Conservation (phyloP, 2,113 vertebrate genomes). For the Phyllostomus hastatus region DNA sequence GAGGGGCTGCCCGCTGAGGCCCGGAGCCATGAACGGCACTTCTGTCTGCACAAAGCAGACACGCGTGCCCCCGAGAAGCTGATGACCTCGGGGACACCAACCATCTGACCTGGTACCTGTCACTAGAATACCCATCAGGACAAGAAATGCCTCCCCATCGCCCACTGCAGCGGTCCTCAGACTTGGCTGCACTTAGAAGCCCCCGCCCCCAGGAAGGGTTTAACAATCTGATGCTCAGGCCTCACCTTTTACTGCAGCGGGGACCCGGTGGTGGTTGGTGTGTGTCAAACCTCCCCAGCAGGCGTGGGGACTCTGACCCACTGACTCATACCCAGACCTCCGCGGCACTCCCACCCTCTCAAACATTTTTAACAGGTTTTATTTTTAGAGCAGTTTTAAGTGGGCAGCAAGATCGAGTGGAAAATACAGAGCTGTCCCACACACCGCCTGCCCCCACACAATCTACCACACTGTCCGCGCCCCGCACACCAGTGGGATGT, state of each 20-base stretch:
- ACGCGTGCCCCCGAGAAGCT: neutral
- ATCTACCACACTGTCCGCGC: rapidly evolving
- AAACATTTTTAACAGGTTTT: neutral
- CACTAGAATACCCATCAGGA: neutral
- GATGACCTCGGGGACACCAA: neutral
- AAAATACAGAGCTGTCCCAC: neutral
- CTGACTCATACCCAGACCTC: neutral
- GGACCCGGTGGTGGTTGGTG: neutral
- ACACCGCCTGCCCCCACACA: rapidly evolving
- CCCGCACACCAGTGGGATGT: rapidly evolving
- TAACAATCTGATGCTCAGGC: neutral
- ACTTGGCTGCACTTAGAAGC: neutral
- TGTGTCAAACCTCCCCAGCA: neutral
- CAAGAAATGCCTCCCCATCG: neutral
- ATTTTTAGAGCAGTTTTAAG: neutral
- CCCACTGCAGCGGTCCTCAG: neutral
- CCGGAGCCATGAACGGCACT: rapidly evolving
- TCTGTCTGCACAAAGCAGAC: neutral
- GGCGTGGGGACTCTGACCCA: neutral
- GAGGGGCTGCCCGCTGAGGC: neutral
- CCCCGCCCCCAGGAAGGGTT: neutral
- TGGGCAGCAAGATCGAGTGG: neutral
- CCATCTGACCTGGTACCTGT: neutral
- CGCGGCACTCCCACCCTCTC: neutral
- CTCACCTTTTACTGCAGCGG: neutral